These are phyloP conservation scores for Callinectes sapidus DNA, from an alignment of 2,888 invertebrate genomes.

Conservation along the genomic window DNA sequence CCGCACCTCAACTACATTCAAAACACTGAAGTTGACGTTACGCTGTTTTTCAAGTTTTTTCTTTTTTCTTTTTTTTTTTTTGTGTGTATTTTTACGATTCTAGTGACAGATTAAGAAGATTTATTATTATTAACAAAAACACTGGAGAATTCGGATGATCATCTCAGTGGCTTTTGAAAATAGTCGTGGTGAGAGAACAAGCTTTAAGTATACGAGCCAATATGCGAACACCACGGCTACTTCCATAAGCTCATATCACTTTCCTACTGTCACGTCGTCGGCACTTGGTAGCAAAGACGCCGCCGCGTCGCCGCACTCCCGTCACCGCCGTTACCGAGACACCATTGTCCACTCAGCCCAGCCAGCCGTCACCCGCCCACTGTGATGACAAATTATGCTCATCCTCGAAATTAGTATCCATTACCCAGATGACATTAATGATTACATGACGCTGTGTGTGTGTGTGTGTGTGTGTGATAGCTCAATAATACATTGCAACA, in stretches of 20 bases:
- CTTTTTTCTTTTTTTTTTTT: no score
- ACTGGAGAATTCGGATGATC: no score
- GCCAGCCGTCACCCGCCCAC: background rate
- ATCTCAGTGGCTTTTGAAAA: no score
- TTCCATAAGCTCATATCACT: background rate
- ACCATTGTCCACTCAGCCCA: background rate
- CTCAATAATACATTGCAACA: background rate
- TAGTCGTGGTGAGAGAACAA: no score
- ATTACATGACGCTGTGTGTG: background rate
- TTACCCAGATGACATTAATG: slow-evolving; percentile 2
- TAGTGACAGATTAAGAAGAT: no score
- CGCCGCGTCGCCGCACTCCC: background rate
- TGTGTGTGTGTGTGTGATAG: background rate
- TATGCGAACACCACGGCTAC: background rate
- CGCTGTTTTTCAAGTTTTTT: no score
- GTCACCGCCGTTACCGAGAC: background rate
- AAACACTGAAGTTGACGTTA: no score
- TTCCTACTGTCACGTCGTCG: background rate
- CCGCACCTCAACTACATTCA: no score
- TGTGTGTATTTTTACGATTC: no score
- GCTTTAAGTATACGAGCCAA: no score
- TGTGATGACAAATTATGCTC: background rate
- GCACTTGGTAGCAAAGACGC: background rate
- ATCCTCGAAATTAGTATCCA: background rate
- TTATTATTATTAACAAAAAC: no score